Conservation (phyloP, 2,888 invertebrate species). For the Diogma glabrata region DNA sequence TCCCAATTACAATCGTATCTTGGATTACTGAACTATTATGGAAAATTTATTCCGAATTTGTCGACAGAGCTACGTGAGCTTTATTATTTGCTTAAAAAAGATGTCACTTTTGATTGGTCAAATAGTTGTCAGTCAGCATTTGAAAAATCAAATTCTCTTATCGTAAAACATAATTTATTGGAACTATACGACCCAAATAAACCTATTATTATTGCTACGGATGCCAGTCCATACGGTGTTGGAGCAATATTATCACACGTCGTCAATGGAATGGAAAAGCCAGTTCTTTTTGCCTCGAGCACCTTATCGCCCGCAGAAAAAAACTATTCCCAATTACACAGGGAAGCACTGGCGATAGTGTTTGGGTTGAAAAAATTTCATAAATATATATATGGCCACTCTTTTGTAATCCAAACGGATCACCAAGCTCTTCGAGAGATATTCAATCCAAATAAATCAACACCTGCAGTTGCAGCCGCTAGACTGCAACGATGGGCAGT, state of each 20-base stretch:
- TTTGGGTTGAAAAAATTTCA: background rate
- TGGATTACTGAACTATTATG: no score
- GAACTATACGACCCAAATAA: constrained; percentile 1
- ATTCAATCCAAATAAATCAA: background rate
- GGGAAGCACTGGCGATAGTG: background rate
- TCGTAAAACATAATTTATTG: background rate
- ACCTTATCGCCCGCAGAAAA: constrained; percentile 11
- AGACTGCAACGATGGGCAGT: background rate
- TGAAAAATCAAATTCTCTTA: background rate
- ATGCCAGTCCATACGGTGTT: background rate
- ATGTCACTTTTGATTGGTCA: background rate
- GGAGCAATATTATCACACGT: constrained; percentile 2
- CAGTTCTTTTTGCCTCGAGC: constrained; percentile 12
- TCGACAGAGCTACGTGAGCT: background rate
- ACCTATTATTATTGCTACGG: background rate
- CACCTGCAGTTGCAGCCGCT: background rate
- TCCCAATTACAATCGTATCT: no score
- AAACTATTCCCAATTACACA: constrained; percentile 4
- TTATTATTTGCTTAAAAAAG: background rate
- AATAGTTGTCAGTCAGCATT: background rate
- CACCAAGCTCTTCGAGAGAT: background rate
- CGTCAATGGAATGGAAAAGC: constrained; percentile 10
- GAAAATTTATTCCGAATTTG: no score
- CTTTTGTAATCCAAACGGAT: background rate
- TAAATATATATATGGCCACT: background rate